Percentiles rank a stretch among this genome's conserved stretches.
These are phyloP conservation scores for Drosophila burlai DNA, from an alignment of 1,140 invertebrate genomes.

Conservation along the genomic window DNA sequence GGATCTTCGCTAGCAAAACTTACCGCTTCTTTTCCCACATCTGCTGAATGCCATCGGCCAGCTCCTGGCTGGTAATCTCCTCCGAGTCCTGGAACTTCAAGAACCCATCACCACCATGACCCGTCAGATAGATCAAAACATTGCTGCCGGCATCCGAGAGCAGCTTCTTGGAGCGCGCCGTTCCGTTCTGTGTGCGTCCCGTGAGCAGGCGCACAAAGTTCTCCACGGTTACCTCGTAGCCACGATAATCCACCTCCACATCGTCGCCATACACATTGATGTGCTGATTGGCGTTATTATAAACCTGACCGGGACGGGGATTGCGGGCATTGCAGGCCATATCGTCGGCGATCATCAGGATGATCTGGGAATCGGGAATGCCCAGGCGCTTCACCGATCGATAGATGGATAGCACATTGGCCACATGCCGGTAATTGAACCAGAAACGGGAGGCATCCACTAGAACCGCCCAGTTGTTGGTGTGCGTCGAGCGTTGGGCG, in stretches of 20 bases:
- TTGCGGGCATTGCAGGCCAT: constrained; percentile 99
- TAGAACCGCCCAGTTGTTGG: constrained; percentile 99
- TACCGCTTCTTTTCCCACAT: constrained; percentile 99
- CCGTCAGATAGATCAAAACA: constrained; percentile 98
- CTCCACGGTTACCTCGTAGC: constrained; percentile 99
- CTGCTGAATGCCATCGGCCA: constrained; percentile 99
- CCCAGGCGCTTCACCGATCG: constrained; percentile 98
- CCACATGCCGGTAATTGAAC: constrained; percentile 99
- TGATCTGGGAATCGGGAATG: constrained; percentile 98
- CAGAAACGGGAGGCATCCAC: constrained; percentile 99
- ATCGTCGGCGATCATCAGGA: constrained; percentile 99
- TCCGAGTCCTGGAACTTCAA: constrained; percentile 99
- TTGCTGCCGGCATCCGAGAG: constrained; percentile 99
- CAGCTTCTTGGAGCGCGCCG: constrained; percentile 97
- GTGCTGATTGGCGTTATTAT: constrained; percentile 98
- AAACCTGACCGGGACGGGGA: constrained; percentile 98
- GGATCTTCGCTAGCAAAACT: background rate
- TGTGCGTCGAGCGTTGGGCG: constrained; percentile 88
- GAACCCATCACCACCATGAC: constrained; percentile 99
- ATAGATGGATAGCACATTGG: constrained; percentile 99
- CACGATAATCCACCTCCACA: constrained; percentile 99
- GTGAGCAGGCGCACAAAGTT: constrained; percentile 99
- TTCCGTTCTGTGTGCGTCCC: constrained; percentile 94
- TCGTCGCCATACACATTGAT: constrained; percentile 99
- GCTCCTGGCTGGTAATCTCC: constrained; percentile 99